A percentile compares a stretch with the other conserved stretches of the same genome.
Evolutionary conservation across 2,888 invertebrate genomes (phyloP).

Genomic region (Ditylenchus weischeri): DNA sequence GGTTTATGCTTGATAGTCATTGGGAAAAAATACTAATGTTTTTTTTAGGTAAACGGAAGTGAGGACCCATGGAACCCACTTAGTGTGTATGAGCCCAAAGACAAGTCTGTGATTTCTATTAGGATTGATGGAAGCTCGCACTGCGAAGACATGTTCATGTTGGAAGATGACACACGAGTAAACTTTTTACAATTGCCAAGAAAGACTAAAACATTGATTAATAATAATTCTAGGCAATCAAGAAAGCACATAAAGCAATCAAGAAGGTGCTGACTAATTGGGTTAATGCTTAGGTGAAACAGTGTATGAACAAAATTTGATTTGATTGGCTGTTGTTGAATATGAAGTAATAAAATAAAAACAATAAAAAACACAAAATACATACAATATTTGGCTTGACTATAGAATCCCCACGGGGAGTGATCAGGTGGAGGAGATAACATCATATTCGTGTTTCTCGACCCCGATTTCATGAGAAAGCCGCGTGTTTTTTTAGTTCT

Average conservation of each 20-base stretch:
- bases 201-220: not conserved
- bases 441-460: too few relatives aligned
- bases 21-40: too few relatives aligned
- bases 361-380: too few relatives aligned
- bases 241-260: not conserved
- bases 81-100: not conserved
- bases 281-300: not conserved
- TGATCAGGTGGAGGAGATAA: too few relatives aligned
- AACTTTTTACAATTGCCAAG: too few relatives aligned
- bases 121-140: not conserved
- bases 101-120: not conserved
- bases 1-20: too few relatives aligned
- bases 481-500: too few relatives aligned
- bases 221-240: not conserved
- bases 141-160: constrained; percentile 8
- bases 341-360: not conserved
- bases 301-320: not conserved
- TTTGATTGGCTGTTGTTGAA: not conserved
- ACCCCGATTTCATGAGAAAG: too few relatives aligned
- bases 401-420: too few relatives aligned
- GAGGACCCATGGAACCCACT: constrained; percentile 5
- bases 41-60: not conserved
- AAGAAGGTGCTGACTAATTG: not conserved
- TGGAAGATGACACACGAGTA: not conserved
- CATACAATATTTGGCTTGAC: too few relatives aligned